Evolutionary conservation across 1,140 invertebrate species (phyloP), one percentile per base, ranked within the genome.

Genomic region (Leptopilina clavipes): DNA sequence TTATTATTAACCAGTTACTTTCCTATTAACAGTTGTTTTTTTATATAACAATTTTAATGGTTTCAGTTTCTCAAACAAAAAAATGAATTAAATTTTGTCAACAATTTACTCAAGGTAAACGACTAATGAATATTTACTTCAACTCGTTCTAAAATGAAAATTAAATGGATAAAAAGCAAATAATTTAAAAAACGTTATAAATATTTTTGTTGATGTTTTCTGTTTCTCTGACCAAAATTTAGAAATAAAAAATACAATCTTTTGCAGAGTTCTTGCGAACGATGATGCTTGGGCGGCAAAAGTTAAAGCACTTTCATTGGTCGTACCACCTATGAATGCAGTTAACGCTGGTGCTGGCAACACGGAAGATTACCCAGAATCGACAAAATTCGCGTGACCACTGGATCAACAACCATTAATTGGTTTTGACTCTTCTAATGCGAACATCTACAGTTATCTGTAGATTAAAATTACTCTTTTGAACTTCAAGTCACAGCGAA

Each of bases 271-370:
- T 37, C 76, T 89, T 12, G 88, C 87, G 0, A 86, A 90, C 52
- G 88, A 84, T 37, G 84, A 89, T 71, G 84, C 84, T 37, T 90
- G 89, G 89, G 84, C 83, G 40, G 86, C 84, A 5, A 90, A 86
- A 80, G 89, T 88, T 25, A 85, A 85, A 25, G 80, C 88, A 73
- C 83, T 89, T 31, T 65, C 59, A 0, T 31, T 65, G 19, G 59
- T 31, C 8, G 19, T 11, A 14, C 59, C 19, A 7, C 59, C 59
- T n/a, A 12, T 65, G 5, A 65, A 31, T 65, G 0, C 56, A 25
- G 14, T 81, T 83, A 8, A 74, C 87, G 37, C 37, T 40, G 37
- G 6, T 6, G 40, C 74, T 75, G 19, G 78, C 82, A n/a, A 85
- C 78, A 45, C 76, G 80, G 43, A 76, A 82, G 8, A 75, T 75